Evolutionary conservation across 1,140 invertebrate species (phyloP), one percentile per base, ranked within the genome.

Genomic region (Episyrphus balteatus): DNA sequence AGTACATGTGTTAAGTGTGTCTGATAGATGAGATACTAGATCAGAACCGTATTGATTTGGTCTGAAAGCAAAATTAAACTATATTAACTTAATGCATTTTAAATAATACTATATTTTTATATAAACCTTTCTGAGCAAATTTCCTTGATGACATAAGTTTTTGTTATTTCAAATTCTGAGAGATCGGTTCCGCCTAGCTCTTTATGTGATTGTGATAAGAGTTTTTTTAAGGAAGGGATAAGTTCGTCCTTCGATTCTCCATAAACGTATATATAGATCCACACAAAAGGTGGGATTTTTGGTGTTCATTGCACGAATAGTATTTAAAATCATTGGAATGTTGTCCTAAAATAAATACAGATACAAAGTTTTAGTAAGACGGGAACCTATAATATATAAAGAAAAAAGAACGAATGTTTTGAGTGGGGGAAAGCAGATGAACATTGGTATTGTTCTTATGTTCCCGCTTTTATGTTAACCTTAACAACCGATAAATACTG

Each of bases 1-100:
- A 3, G 60, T 62, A 50, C 72, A 74, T 21, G 65, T 66, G 53
- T 78, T 80, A 3, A 81, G 55, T 33, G 76, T 75, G 46, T 77
- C 71, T 17, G 78, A 80, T 11, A 81, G 57, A 51, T 77, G 57
- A 0, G 74, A 70, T 12, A 80, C 71, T 15, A 81, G 55, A 54
- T 80, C 78, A 21, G 73, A 71, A 6, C 78, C 75, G 52, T 79
- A 72, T 32, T 73, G 64, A 44, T 76, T 73, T 7, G 77, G 73
- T 45, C 73, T 75, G 53, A 45, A 59, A 26, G 21, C 21, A 5
- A 40, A 39, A 38, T 43, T 45, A 26, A 15, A 32, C 12, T 42
- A 34, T 36, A 37, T 36, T n/a, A n/a, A n/a, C n/a, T n/a, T n/a
- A n/a, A n/a, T n/a, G 8, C 11, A 14, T 40, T 31, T 34, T 42